A percentile compares a stretch with the other conserved stretches of the same genome.
phyloP scores from a whole-genome alignment of 2,113 vertebrate species.

The Parus major region DNA sequence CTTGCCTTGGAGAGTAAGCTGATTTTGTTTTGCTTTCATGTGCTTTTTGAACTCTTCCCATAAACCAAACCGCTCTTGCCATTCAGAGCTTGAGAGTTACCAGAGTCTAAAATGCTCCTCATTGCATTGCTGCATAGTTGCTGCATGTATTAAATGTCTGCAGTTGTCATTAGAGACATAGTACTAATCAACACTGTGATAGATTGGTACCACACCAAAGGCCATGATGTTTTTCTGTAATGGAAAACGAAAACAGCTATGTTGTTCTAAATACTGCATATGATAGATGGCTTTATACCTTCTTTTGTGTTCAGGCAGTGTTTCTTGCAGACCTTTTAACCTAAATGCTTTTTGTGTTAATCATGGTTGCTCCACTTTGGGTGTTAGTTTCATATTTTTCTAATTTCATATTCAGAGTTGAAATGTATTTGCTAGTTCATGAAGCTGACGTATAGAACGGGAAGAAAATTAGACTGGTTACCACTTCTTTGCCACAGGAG shows the following conservation, averaged over 20 bases:
- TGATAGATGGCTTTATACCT: background rate
- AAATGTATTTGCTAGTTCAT: background rate
- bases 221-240: background rate
- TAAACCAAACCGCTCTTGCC: background rate
- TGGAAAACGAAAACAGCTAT: background rate
- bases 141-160: background rate
- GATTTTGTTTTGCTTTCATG: conserved; percentile 24
- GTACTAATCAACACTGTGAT: background rate
- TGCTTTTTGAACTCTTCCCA: background rate
- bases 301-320: background rate
- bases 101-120: background rate
- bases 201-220: background rate
- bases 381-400: background rate
- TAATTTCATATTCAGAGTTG: background rate
- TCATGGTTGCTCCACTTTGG: background rate
- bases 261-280: background rate
- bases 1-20: background rate
- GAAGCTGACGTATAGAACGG: background rate
- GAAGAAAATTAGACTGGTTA: background rate
- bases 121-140: background rate
- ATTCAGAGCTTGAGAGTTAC: background rate
- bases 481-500: background rate
- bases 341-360: background rate
- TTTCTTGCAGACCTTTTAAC: background rate
- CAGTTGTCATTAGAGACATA: background rate